Evolutionary conservation across 1,140 invertebrate genomes (phyloP).

Genomic region (Dufourea novaeangliae): DNA sequence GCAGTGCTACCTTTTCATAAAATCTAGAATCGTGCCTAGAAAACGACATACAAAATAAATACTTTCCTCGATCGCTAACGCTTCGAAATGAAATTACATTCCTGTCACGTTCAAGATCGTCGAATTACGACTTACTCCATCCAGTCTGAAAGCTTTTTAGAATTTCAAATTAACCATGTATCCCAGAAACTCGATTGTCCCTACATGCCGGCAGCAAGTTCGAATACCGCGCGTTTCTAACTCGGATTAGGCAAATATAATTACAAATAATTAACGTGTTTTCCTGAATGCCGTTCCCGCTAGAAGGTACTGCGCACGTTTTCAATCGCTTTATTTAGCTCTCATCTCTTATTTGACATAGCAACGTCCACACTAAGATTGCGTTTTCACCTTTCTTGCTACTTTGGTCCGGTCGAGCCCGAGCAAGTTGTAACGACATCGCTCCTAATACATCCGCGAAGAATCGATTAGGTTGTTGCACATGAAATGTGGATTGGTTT

Average conservation of each 20-base stretch:
- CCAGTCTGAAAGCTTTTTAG: too few relatives aligned
- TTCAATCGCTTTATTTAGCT: background rate
- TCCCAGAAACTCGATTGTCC: background rate
- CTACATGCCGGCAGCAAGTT: background rate
- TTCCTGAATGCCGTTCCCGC: background rate
- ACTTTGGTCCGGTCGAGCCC: background rate
- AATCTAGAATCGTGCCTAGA: too few relatives aligned
- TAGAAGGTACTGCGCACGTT: background rate
- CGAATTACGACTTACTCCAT: too few relatives aligned
- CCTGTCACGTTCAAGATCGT: too few relatives aligned
- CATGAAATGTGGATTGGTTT: background rate
- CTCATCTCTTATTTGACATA: background rate
- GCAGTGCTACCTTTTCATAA: too few relatives aligned
- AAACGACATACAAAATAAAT: too few relatives aligned
- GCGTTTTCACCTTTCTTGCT: background rate
- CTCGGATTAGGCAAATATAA: background rate
- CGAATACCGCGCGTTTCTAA: background rate
- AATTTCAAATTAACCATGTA: background rate
- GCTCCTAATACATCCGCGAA: background rate
- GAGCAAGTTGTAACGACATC: background rate
- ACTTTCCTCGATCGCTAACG: too few relatives aligned
- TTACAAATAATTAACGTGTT: background rate
- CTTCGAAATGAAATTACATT: too few relatives aligned
- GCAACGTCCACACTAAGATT: background rate
- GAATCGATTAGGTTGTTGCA: background rate